Evolutionary conservation across 2,888 invertebrate species (phyloP), one percentile per base, ranked within the genome.

Genomic region (Biston stratarius): DNA sequence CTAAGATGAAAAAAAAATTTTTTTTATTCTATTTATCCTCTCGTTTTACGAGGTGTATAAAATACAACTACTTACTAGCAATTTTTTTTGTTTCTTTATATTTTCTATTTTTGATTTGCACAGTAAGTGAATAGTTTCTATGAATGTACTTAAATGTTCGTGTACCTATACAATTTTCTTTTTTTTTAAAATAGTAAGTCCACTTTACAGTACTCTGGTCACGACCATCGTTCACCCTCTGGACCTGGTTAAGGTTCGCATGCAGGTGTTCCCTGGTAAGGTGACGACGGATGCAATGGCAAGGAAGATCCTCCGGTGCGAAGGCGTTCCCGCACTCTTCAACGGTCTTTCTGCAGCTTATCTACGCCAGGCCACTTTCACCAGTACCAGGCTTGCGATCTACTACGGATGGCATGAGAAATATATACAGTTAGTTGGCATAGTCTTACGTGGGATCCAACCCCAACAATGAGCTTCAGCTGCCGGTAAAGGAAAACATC

Each of bases 301-400:
- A 1, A 59, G 92, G 90, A 72, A 94, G 33, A 97, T 99, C 72
- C 73, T 98, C 11, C 94, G 94, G 75, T 97, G 96, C 77, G 99
- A 99, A 88, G 99, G 99, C 0, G 68, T 97, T 0, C 79, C 96
- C 12, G 97, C 97, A 0, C 90, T 99, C 69, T 99, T 99, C 87
- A 96, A 96, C 44, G 99, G 99, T 0, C 93, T 99, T 15, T 96
- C 97, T 0, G 98, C 98, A 5, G 98, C 47, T 97, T 0, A 91
- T 99, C 11, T 99, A 72, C 94, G 99, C 62, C 99, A 99, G 87
- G 98, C 98, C 0, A 98, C 99, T 0, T 99, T 99, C 85, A 99
- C 99, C 2, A 98, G 99, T 0, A 97, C 98, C 0, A 95, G 99
- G 72, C 95, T 99, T 57, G 98, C 98, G 59, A 96, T 98, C 64